These are phyloP conservation scores for Corydoras sp. DNA, from an alignment of 2,113 vertebrate genomes.

Conservation along the genomic window DNA sequence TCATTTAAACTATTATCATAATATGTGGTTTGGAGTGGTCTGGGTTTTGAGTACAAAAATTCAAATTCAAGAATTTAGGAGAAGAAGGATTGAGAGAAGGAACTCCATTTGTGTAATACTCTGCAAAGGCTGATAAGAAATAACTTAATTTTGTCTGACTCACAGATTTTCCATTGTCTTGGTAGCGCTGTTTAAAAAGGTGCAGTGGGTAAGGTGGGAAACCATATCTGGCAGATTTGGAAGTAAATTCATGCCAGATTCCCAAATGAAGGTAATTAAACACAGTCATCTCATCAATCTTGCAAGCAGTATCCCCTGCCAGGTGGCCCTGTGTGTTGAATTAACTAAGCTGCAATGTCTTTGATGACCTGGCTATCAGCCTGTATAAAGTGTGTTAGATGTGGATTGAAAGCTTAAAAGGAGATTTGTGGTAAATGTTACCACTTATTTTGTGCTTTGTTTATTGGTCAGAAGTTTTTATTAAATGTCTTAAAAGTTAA, in stretches of 20 bases:
- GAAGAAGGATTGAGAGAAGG: no score
- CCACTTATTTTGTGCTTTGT: no score
- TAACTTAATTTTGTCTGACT: neutral
- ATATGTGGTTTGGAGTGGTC: no score
- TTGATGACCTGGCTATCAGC: conserved; percentile 35
- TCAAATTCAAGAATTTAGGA: no score
- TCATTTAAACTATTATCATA: no score
- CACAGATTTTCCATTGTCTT: neutral
- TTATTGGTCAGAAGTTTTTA: no score
- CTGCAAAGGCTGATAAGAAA: neutral
- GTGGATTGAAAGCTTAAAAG: no score
- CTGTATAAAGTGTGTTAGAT: conserved; percentile 23
- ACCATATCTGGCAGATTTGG: conserved; percentile 36
- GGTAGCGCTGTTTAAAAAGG: neutral
- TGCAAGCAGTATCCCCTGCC: conserved; percentile 46
- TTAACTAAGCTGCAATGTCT: conserved; percentile 31
- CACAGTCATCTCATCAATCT: conserved; percentile 56
- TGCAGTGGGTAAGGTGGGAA: conserved; percentile 46
- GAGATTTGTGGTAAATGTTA: no score
- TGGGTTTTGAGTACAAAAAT: no score
- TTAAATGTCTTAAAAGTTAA: no score
- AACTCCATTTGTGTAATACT: neutral
- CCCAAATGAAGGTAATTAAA: conserved; percentile 65
- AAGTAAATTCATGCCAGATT: conserved; percentile 49
- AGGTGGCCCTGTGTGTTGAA: conserved; percentile 31